These are phyloP conservation scores for Sturnus vulgaris DNA, from an alignment of 2,113 vertebrate species.

Conservation along the genomic window DNA sequence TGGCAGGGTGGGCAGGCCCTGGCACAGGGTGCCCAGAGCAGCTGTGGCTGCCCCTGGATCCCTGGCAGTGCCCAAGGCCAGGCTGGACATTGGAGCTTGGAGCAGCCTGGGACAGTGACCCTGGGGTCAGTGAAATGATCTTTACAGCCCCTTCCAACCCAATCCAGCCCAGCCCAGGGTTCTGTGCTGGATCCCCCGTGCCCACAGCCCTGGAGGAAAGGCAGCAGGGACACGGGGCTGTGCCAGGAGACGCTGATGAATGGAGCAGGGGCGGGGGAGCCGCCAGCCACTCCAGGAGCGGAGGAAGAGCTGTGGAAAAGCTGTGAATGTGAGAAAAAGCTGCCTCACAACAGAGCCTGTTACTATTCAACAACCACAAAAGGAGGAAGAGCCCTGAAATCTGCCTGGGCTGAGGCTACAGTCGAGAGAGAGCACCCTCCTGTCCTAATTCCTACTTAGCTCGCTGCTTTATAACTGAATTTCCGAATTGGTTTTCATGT, in stretches of 20 bases:
- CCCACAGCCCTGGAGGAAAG: accelerated
- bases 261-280: background rate
- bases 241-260: background rate
- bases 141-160: accelerated
- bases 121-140: accelerated
- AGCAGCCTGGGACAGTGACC: accelerated
- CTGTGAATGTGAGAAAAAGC: conserved; percentile 33
- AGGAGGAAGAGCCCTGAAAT: background rate
- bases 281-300: background rate
- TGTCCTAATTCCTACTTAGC: background rate
- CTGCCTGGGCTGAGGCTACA: background rate
- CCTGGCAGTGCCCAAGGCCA: background rate
- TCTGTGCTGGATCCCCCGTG: accelerated
- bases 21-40: background rate
- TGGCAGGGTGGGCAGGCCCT: background rate
- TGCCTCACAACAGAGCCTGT: background rate
- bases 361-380: background rate
- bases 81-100: background rate
- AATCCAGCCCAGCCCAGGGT: accelerated
- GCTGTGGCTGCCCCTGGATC: background rate
- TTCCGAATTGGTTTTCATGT: background rate
- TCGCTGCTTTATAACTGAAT: background rate
- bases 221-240: background rate
- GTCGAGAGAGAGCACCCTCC: background rate
- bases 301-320: conserved; percentile 12